These are phyloP conservation scores for Lytechinus variegatus DNA, from an alignment of 35 echinoderm and acorn worm species.

Conservation along the genomic window DNA sequence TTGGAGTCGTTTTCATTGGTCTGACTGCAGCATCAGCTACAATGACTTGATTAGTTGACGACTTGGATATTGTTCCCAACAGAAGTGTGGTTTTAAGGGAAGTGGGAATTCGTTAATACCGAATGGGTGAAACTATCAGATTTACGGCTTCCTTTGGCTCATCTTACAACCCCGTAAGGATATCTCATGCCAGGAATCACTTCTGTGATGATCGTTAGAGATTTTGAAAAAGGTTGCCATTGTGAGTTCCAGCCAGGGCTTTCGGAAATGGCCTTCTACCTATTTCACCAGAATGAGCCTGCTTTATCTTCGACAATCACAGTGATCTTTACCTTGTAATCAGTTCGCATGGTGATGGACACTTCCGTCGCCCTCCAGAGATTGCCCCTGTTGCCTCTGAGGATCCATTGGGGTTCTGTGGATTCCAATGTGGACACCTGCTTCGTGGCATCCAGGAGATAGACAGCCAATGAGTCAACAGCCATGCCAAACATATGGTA, in stretches of 20 bases:
- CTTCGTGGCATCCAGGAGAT: slow-evolving; percentile 27
- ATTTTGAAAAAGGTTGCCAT: too few species aligned
- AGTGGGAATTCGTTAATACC: neutral
- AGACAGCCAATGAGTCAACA: slow-evolving; percentile 56
- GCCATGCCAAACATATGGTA: slow-evolving; percentile 62
- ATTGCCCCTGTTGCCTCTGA: slow-evolving; percentile 59
- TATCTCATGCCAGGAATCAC: too few species aligned
- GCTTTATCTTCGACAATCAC: neutral
- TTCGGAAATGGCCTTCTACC: too few species aligned
- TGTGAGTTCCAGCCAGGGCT: too few species aligned
- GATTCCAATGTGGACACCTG: neutral
- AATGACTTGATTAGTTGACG: neutral
- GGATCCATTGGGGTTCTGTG: slow-evolving; percentile 34
- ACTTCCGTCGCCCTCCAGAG: slow-evolving; percentile 63
- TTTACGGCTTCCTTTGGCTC: neutral
- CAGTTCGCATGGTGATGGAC: neutral
- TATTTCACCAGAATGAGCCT: neutral
- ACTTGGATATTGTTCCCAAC: neutral
- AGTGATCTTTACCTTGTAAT: slow-evolving; percentile 51
- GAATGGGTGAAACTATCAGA: neutral
- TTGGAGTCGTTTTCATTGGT: too few species aligned
- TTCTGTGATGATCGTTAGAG: too few species aligned
- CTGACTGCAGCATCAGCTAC: too few species aligned
- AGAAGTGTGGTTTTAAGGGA: neutral
- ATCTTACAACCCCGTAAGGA: too few species aligned